Percentiles rank a stretch among this genome's conserved stretches.
phyloP scores from a whole-genome alignment of 1,140 invertebrate species.

The Trichonephila inaurata region DNA sequence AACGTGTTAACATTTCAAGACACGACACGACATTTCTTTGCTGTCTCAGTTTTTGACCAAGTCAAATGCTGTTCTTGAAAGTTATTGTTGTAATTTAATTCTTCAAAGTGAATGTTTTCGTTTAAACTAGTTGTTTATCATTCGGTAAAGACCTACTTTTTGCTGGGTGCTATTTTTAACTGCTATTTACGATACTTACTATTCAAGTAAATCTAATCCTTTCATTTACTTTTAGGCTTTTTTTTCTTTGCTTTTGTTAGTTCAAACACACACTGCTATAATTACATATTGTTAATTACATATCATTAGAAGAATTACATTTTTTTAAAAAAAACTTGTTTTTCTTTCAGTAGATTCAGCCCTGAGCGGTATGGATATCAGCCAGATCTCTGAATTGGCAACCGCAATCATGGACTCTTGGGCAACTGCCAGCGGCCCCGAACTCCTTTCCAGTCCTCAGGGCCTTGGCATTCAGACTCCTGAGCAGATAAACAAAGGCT shows the following conservation, averaged over 20 bases:
- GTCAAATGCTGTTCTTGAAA: conserved; percentile 2
- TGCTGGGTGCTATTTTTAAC: background rate
- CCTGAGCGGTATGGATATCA: conserved; percentile 65
- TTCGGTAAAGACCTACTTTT: background rate
- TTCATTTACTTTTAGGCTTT: background rate
- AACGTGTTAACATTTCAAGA: too few species aligned
- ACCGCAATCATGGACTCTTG: conserved; percentile 70
- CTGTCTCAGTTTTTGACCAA: background rate
- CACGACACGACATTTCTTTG: background rate
- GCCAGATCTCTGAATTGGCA: conserved; percentile 72
- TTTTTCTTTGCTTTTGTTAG: background rate
- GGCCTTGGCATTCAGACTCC: conserved; percentile 57
- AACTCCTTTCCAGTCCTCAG: conserved; percentile 30
- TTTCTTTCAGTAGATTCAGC: conserved; percentile 58
- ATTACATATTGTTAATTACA: background rate
- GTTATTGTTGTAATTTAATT: conserved; percentile 19
- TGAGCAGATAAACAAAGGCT: conserved; percentile 41
- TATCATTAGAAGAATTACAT: background rate
- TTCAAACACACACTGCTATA: background rate
- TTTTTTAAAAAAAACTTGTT: background rate
- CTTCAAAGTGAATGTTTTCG: background rate
- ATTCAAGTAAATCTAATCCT: background rate
- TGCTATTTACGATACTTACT: background rate
- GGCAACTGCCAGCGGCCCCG: conserved; percentile 49
- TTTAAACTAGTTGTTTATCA: background rate